Percentiles rank a stretch among this genome's conserved stretches.
Conservation (phyloP, 2,113 vertebrate species). For the Macroglossus sobrinus region DNA sequence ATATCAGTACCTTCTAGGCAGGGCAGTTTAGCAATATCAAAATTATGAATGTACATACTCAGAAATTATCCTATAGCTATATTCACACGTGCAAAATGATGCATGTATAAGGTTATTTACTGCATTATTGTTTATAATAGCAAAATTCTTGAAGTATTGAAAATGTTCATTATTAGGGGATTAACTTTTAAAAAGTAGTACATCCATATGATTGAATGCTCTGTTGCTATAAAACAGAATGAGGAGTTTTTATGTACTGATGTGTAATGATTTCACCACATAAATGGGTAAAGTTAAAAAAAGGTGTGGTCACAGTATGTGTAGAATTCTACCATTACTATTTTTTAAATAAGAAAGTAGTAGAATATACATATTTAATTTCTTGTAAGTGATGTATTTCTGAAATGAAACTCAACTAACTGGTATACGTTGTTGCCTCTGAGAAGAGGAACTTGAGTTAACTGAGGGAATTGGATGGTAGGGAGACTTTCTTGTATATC, state of each 20-base stretch:
- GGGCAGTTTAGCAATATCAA: background rate
- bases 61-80: background rate
- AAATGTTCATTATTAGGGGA: background rate
- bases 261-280: background rate
- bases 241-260: background rate
- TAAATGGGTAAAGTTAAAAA: background rate
- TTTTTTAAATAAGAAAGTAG: background rate
- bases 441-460: background rate
- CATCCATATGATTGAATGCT: background rate
- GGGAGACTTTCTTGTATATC: background rate
- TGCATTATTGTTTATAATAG: background rate
- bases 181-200: background rate
- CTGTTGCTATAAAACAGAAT: background rate
- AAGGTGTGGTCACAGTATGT: background rate
- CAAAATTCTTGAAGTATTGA: background rate
- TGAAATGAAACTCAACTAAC: background rate
- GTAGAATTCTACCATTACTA: background rate
- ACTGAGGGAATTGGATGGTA: background rate
- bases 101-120: background rate
- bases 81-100: background rate
- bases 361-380: background rate
- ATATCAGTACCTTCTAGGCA: background rate
- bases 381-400: background rate
- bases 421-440: background rate
- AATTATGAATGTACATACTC: background rate